A percentile compares a stretch with the other conserved stretches of the same genome.
These are phyloP conservation scores for Zelostemma sp. DNA, from an alignment of 1,140 invertebrate genomes.

Conservation along the genomic window DNA sequence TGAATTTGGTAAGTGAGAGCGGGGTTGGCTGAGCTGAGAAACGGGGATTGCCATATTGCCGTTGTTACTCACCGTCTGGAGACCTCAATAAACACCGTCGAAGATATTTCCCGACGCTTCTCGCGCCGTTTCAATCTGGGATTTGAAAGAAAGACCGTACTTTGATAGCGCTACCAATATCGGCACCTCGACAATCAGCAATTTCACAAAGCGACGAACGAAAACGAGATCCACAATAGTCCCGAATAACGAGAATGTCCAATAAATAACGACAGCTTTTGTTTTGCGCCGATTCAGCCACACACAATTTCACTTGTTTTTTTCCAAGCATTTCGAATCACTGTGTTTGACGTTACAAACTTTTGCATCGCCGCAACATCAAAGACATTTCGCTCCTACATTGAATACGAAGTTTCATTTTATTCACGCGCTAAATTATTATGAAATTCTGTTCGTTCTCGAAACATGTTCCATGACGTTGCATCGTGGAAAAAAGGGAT, in stretches of 20 bases:
- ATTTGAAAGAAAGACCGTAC: slow-evolving; percentile 7
- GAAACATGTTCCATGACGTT: no score
- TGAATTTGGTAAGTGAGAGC: background rate
- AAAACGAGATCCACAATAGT: slow-evolving; percentile 1
- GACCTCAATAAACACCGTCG: slow-evolving; percentile 42
- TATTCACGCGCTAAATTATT: no score
- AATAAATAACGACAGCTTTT: no score
- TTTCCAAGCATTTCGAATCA: no score
- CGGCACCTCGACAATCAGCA: slow-evolving; percentile 16
- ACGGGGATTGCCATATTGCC: slow-evolving; percentile 27
- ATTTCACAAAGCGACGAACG: slow-evolving; percentile 18
- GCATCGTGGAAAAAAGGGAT: no score
- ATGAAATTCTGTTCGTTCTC: no score
- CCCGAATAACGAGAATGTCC: slow-evolving; percentile 8
- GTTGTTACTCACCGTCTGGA: slow-evolving; percentile 43
- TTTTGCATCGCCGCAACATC: no score
- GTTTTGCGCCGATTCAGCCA: no score
- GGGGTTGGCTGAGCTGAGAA: background rate
- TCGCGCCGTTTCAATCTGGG: slow-evolving; percentile 19
- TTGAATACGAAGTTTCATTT: no score
- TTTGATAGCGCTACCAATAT: slow-evolving; percentile 5
- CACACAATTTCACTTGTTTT: no score
- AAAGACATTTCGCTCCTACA: no score
- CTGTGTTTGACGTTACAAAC: no score
- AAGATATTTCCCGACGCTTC: slow-evolving; percentile 30